Evolutionary conservation across 2,888 invertebrate genomes (phyloP).

Genomic region (Eilema griseolum): DNA sequence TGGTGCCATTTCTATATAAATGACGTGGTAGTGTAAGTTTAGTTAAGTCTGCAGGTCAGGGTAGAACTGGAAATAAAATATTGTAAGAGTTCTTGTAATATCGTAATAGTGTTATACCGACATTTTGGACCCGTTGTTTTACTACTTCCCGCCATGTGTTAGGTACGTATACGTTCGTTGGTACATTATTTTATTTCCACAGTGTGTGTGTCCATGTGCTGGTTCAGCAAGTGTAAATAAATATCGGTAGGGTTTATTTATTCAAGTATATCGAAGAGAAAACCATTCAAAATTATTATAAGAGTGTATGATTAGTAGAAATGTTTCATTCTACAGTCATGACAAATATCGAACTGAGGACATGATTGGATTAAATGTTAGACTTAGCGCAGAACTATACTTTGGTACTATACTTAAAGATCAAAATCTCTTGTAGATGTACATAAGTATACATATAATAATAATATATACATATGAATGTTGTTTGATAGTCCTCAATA

Average conservation of each 20-base stretch:
- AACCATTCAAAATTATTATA: conserved; percentile 67
- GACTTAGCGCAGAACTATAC: conserved; percentile 83
- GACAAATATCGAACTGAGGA: conserved; percentile 76
- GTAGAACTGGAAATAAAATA: conserved; percentile 84
- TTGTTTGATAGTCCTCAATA: conserved; percentile 87
- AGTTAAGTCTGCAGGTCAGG: conserved; percentile 86
- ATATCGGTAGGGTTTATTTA: conserved; percentile 84
- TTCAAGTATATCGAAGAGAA: conserved; percentile 73
- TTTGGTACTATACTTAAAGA: conserved; percentile 80
- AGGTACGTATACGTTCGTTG: conserved; percentile 60
- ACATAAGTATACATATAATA: conserved; percentile 82
- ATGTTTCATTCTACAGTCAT: conserved; percentile 70
- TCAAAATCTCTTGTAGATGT: conserved; percentile 85
- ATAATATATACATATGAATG: conserved; percentile 85
- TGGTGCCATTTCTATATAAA: conserved; percentile 86
- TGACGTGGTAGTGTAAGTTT: conserved; percentile 84
- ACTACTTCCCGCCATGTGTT: conserved; percentile 68
- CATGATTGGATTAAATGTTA: conserved; percentile 75
- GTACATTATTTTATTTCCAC: conserved; percentile 82
- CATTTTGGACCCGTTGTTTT: conserved; percentile 70
- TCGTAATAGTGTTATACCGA: conserved; percentile 71
- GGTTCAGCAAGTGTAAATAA: conserved; percentile 84
- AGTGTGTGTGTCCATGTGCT: conserved; percentile 85
- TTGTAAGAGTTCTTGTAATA: conserved; percentile 72
- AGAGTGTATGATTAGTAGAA: conserved; percentile 69